phyloP scores from a whole-genome alignment of 1,140 invertebrate species.

The Ceratitis capitata region DNA sequence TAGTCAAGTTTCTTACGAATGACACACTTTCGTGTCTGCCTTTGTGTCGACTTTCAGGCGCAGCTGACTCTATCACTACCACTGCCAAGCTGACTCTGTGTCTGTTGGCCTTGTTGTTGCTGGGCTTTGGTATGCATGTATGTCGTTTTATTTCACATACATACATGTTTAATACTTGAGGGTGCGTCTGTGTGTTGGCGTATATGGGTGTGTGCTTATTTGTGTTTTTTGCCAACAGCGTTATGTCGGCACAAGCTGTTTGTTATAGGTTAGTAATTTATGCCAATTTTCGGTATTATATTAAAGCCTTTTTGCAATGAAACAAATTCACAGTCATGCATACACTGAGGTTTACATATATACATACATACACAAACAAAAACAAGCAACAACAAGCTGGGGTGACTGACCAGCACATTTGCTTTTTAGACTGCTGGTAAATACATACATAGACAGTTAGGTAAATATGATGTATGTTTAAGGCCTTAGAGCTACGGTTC shows the following conservation, averaged over 20 bases:
- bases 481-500: too few relatives aligned
- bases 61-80: neutral
- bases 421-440: too few relatives aligned
- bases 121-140: neutral
- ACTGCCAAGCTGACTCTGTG: neutral
- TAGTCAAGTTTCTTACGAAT: constrained; percentile 25
- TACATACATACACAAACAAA: neutral
- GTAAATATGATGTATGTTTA: neutral
- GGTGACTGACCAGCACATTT: neutral
- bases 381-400: neutral
- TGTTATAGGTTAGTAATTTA: constrained; percentile 40
- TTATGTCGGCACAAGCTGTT: neutral
- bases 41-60: constrained; percentile 27
- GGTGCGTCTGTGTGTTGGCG: neutral
- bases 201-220: neutral
- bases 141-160: too few relatives aligned
- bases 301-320: neutral
- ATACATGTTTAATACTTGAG: too few relatives aligned
- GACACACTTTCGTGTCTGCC: constrained; percentile 22
- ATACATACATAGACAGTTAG: too few relatives aligned
- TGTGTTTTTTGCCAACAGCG: neutral
- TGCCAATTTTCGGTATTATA: constrained; percentile 38
- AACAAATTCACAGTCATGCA: neutral
- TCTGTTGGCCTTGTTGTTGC: neutral
- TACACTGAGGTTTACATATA: neutral